Percentiles rank a stretch among this genome's conserved stretches.
Conservation (phyloP, 2,888 invertebrate species). For the Hypena proboscidalis region DNA sequence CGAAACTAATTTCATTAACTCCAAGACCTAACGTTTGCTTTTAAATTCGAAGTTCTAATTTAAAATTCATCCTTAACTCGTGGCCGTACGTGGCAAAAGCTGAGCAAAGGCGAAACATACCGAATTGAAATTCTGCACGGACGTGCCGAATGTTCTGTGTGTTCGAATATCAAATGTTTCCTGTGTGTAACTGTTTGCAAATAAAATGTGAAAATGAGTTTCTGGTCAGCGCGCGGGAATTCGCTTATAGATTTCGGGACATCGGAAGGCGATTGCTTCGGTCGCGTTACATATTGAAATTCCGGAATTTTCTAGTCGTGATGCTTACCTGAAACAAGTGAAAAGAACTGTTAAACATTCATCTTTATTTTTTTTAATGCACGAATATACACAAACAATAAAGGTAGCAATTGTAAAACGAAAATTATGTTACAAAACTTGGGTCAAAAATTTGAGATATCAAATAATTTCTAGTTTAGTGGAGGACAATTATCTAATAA, state of each 20-base stretch:
- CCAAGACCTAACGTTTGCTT: constrained; percentile 18
- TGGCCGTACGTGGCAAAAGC: constrained; percentile 65
- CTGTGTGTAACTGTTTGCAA: constrained; percentile 68
- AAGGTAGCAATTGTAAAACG: too few species aligned
- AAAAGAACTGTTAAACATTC: constrained; percentile 23
- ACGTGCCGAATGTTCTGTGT: constrained; percentile 65
- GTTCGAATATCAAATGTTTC: constrained; percentile 64
- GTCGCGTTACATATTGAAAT: constrained; percentile 9
- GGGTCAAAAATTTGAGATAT: too few species aligned
- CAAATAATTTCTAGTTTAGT: too few species aligned
- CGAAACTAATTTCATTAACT: constrained; percentile 35
- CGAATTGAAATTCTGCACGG: constrained; percentile 76
- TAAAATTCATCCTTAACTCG: constrained; percentile 72
- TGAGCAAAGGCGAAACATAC: constrained; percentile 66
- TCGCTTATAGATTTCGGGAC: constrained; percentile 22
- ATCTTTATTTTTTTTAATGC: too few species aligned
- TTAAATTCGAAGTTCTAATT: constrained; percentile 65
- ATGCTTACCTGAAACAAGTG: constrained; percentile 60
- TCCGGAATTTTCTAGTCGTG: constrained; percentile 6
- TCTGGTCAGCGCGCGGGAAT: constrained; percentile 38
- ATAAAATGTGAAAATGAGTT: constrained; percentile 64
- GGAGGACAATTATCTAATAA: too few species aligned
- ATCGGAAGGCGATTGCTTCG: constrained; percentile 6
- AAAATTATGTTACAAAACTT: too few species aligned
- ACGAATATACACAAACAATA: too few species aligned